phyloP scores from a whole-genome alignment of 1,140 invertebrate genomes.

The Drosophila novamexicana region DNA sequence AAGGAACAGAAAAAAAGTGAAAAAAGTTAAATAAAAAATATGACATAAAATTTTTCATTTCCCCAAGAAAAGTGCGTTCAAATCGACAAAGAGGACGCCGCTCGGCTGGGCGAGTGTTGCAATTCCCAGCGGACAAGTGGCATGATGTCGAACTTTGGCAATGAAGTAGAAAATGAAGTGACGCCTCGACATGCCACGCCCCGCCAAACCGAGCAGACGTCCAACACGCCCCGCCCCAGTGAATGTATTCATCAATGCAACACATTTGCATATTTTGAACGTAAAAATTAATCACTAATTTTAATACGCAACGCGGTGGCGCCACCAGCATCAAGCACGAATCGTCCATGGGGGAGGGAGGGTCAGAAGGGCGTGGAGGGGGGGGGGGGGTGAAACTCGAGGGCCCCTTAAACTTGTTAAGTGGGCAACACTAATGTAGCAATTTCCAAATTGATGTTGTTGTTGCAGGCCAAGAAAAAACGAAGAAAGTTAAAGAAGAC shows the following conservation, averaged over 20 bases:
- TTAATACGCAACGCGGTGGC: slow-evolving; percentile 71
- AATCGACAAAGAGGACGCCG: slow-evolving; percentile 46
- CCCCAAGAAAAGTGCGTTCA: slow-evolving; percentile 55
- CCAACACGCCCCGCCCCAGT: slow-evolving; percentile 12
- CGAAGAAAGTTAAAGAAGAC: slow-evolving; percentile 1
- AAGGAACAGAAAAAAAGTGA: slow-evolving; percentile 13
- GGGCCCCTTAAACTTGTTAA: slow-evolving; percentile 78
- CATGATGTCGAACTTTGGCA: slow-evolving; percentile 74
- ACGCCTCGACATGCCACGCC: slow-evolving; percentile 53
- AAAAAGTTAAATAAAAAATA: slow-evolving; percentile 64
- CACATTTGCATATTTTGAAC: slow-evolving; percentile 81
- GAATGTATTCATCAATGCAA: slow-evolving; percentile 83
- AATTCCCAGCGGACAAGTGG: slow-evolving; percentile 70
- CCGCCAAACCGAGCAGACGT: not conserved
- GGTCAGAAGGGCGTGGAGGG: not conserved
- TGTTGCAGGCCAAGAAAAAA: slow-evolving; percentile 8
- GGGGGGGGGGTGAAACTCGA: slow-evolving; percentile 18
- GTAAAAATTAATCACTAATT: slow-evolving; percentile 84
- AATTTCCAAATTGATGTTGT: slow-evolving; percentile 80
- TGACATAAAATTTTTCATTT: slow-evolving; percentile 82
- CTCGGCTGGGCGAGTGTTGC: slow-evolving; percentile 3
- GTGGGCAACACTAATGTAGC: slow-evolving; percentile 84
- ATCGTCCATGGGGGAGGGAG: not conserved
- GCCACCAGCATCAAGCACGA: not conserved
- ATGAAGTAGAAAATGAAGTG: slow-evolving; percentile 83